phyloP scores from a whole-genome alignment of 2,797 vertebrate genomes.

The Antrozous pallidus region DNA sequence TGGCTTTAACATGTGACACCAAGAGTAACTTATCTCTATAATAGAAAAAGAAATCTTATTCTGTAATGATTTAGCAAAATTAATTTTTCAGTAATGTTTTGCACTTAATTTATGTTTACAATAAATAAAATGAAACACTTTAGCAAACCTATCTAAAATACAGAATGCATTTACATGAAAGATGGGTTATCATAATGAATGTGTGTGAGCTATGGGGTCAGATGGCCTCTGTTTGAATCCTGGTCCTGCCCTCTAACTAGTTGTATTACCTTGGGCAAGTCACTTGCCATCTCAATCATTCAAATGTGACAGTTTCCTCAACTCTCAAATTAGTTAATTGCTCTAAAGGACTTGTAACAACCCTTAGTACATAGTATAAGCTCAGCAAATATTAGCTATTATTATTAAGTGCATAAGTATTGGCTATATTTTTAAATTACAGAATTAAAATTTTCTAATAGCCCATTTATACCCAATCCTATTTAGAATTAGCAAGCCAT shows the following conservation, averaged over 20 bases:
- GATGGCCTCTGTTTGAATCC: not conserved
- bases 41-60: not conserved
- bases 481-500: not conserved
- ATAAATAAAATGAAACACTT: not conserved
- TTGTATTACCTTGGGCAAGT: not conserved
- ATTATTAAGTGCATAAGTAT: constrained; percentile 36
- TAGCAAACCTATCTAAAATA: not conserved
- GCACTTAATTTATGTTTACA: not conserved
- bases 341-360: not conserved
- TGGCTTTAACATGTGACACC: not conserved
- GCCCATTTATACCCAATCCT: not conserved
- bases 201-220: not conserved
- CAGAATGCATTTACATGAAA: not conserved
- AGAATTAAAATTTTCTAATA: not conserved
- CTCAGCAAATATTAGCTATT: not conserved
- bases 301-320: not conserved
- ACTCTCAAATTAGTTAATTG: constrained; percentile 5
- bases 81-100: constrained; percentile 11
- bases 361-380: not conserved
- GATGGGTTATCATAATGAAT: not conserved
- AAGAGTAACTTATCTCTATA: not conserved
- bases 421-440: not conserved
- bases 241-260: not conserved
- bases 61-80: not conserved
- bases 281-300: not conserved